These are phyloP conservation scores for Plecturocebus donacophilus DNA, from an alignment of 2,113 vertebrate species.

Conservation along the genomic window DNA sequence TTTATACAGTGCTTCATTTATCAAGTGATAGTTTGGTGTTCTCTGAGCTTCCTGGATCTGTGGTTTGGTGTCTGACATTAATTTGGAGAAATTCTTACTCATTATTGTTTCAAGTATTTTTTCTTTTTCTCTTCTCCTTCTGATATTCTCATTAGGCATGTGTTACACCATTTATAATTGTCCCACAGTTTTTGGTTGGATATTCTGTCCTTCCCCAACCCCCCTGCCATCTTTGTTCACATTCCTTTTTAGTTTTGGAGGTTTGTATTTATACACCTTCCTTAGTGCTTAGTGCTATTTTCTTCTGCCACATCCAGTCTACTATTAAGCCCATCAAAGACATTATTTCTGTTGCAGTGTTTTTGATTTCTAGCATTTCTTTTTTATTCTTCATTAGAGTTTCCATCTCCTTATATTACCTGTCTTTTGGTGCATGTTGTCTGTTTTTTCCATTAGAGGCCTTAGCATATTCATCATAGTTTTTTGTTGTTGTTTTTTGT, in stretches of 20 bases:
- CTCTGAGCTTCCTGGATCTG: not conserved
- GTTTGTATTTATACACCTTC: not conserved
- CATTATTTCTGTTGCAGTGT: not conserved
- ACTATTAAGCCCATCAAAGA: not conserved
- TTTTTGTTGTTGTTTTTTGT: too few relatives aligned
- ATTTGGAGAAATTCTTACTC: not conserved
- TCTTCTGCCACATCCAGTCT: not conserved
- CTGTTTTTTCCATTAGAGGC: not conserved
- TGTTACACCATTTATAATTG: not conserved
- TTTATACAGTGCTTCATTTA: slow-evolving; percentile 24
- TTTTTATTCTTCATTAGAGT: slow-evolving; percentile 4
- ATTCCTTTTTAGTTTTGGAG: not conserved
- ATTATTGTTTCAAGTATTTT: not conserved
- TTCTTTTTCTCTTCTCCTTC: not conserved
- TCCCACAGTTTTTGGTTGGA: not conserved
- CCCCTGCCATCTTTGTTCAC: not conserved
- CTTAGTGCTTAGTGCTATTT: not conserved
- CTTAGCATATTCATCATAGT: not conserved
- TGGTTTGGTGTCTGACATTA: slow-evolving; percentile 8
- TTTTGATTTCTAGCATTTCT: not conserved
- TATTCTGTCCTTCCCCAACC: not conserved
- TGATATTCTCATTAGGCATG: not conserved
- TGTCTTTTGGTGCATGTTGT: not conserved
- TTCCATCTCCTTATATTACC: not conserved
- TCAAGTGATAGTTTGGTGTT: not conserved